Evolutionary conservation across 2,888 invertebrate species (phyloP).

Genomic region (Anaspis maculata): DNA sequence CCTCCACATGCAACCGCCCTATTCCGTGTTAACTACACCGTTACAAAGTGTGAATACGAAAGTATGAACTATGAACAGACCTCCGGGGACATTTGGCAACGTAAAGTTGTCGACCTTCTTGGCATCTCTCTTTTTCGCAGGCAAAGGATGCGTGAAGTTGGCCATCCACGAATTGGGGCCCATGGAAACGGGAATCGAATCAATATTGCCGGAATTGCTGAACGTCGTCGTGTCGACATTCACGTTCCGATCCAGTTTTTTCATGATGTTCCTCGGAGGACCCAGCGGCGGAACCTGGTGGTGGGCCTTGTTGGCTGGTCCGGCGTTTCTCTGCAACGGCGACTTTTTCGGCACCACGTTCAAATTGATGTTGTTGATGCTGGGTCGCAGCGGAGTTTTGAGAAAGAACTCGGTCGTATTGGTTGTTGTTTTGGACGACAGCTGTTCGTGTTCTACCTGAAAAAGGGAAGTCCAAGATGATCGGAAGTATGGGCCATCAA

Average conservation of each 20-base stretch:
- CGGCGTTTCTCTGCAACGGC: constrained; percentile 27
- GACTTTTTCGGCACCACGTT: constrained; percentile 29
- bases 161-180: too few relatives aligned
- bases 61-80: too few relatives aligned
- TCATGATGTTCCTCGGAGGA: constrained; percentile 29
- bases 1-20: too few relatives aligned
- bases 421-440: too few relatives aligned
- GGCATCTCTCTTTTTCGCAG: constrained; percentile 23
- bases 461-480: too few relatives aligned
- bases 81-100: constrained; percentile 55
- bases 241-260: constrained; percentile 30
- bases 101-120: constrained; percentile 45
- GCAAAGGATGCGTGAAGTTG: constrained; percentile 16
- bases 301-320: constrained; percentile 4
- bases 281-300: constrained; percentile 28
- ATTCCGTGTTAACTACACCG: too few relatives aligned
- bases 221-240: too few relatives aligned
- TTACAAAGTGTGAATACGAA: too few relatives aligned
- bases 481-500: too few relatives aligned
- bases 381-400: constrained; percentile 35
- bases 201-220: constrained; percentile 20
- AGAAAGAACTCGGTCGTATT: too few relatives aligned
- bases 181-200: constrained; percentile 25
- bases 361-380: constrained; percentile 39
- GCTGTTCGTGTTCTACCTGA: too few relatives aligned